Evolutionary conservation across 2,888 invertebrate species (phyloP).

Genomic region (Rhingia campestris): DNA sequence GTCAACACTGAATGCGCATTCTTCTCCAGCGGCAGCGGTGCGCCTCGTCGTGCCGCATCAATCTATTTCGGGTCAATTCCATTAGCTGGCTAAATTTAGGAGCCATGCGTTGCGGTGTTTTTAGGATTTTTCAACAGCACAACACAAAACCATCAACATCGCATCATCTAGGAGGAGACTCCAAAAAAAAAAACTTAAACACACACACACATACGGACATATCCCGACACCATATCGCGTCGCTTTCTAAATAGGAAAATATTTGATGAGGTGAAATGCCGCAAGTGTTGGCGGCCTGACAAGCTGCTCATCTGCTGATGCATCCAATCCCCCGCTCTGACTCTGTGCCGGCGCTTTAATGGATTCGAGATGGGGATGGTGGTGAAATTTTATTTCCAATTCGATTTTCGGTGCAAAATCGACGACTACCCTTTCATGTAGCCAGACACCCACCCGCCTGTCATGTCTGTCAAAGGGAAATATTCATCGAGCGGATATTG

Average conservation of each 20-base stretch:
- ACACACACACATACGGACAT: neutral
- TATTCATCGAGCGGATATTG: constrained; percentile 73
- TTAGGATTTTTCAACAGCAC: constrained; percentile 36
- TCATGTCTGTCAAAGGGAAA: constrained; percentile 68
- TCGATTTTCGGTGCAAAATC: constrained; percentile 39
- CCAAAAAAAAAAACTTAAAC: neutral
- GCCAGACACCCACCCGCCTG: neutral
- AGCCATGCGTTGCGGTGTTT: constrained; percentile 68
- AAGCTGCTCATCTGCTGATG: constrained; percentile 22
- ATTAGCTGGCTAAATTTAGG: constrained; percentile 72
- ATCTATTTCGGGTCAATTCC: constrained; percentile 71
- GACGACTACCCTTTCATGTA: constrained; percentile 5
- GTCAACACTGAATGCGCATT: constrained; percentile 71
- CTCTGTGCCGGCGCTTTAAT: constrained; percentile 3
- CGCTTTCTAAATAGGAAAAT: constrained; percentile 34
- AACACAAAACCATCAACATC: constrained; percentile 58
- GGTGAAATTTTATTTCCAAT: constrained; percentile 50
- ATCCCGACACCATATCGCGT: neutral
- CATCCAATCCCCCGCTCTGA: constrained; percentile 26
- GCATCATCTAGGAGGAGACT: constrained; percentile 1
- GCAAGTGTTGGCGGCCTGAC: constrained; percentile 54
- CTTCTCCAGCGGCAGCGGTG: constrained; percentile 35
- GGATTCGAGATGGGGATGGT: constrained; percentile 12
- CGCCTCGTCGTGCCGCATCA: constrained; percentile 42
- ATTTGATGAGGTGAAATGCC: constrained; percentile 32